Evolutionary conservation across 1,140 invertebrate species (phyloP).

Genomic region (Hyphantria cunea): DNA sequence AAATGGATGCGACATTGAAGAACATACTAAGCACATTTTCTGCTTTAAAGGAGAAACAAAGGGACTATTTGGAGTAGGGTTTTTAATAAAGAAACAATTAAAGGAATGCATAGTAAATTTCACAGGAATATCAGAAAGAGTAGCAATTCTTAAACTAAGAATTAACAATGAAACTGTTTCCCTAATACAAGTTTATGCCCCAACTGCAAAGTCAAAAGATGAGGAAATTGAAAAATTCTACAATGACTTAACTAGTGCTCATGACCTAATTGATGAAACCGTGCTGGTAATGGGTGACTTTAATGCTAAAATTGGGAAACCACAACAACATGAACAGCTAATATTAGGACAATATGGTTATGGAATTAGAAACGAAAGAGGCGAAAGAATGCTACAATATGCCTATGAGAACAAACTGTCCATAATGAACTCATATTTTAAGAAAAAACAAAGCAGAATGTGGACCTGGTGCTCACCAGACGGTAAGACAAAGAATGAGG

Average conservation of each 20-base stretch:
- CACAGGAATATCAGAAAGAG: background rate
- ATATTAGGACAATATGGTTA: background rate
- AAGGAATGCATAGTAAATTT: background rate
- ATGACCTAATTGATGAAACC: background rate
- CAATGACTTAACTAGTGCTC: background rate
- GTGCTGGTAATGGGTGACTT: background rate
- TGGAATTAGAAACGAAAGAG: background rate
- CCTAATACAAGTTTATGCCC: background rate
- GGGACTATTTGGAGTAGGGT: conserved; percentile 10
- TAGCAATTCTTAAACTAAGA: background rate
- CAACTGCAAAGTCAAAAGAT: background rate
- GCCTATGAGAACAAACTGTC: background rate
- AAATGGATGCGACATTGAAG: conserved; percentile 2
- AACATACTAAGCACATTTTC: conserved; percentile 7
- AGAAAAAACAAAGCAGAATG: background rate
- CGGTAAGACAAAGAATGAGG: conserved; percentile 1
- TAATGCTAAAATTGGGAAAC: background rate
- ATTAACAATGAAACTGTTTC: background rate
- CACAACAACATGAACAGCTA: background rate
- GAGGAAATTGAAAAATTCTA: background rate
- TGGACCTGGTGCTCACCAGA: conserved; percentile 3
- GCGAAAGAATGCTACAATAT: background rate
- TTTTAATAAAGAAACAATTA: conserved; percentile 3
- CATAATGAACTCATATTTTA: conserved; percentile 5
- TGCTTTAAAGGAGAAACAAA: conserved; percentile 4